phyloP scores from a whole-genome alignment of 2,888 invertebrate species.

The Heteromyza rotundicornis region DNA sequence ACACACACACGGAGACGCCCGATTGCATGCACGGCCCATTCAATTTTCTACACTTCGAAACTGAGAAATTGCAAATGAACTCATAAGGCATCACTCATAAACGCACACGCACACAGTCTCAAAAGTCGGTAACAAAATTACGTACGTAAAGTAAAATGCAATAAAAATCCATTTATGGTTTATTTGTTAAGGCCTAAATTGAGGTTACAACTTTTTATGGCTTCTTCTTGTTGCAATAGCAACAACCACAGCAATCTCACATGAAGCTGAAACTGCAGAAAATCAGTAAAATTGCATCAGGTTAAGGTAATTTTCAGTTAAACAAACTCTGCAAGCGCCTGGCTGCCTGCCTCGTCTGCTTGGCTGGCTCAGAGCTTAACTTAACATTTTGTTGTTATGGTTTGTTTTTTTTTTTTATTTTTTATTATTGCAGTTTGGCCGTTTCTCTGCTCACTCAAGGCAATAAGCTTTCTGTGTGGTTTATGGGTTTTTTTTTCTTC shows the following conservation, averaged over 20 bases:
- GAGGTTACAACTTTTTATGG: constrained; percentile 41
- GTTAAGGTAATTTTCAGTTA: constrained; percentile 16
- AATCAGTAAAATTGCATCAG: constrained; percentile 1
- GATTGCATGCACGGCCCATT: no score
- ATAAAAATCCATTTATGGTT: constrained; percentile 35
- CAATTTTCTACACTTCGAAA: constrained; percentile 6
- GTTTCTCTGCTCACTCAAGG: no score
- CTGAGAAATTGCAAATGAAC: not conserved
- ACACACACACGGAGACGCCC: not conserved
- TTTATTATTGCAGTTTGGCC: no score
- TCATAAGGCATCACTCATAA: not conserved
- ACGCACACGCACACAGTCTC: not conserved
- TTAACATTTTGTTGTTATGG: no score
- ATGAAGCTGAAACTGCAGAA: not conserved
- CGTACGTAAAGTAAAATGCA: constrained; percentile 15
- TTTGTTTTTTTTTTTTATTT: no score
- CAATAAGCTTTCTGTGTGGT: no score
- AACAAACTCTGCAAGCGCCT: constrained; percentile 3
- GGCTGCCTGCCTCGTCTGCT: not conserved
- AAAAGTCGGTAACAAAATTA: not conserved
- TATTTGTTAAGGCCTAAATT: constrained; percentile 37
- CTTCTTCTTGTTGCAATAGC: constrained; percentile 25
- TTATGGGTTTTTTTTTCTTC: no score
- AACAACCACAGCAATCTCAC: not conserved
- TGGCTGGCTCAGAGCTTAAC: no score